phyloP scores from a whole-genome alignment of 2,888 invertebrate species.

The Caenorhabditis wallacei region DNA sequence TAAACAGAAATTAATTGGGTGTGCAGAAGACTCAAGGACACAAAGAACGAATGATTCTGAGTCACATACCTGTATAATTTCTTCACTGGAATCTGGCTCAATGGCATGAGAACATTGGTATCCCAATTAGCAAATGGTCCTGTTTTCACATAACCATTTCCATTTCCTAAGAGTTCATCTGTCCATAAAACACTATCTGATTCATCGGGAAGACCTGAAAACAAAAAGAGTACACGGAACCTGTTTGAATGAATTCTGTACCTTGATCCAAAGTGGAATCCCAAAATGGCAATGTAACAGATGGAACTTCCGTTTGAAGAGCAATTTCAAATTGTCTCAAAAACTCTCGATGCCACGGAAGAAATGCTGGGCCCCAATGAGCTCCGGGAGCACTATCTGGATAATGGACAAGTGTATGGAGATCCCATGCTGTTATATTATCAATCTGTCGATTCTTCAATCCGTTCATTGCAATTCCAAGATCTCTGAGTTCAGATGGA shows the following conservation, averaged over 20 bases:
- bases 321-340: slow-evolving; percentile 82
- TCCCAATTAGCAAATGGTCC: slow-evolving; percentile 82
- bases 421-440: slow-evolving; percentile 81
- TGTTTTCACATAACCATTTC: slow-evolving; percentile 79
- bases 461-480: slow-evolving; percentile 78
- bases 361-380: slow-evolving; percentile 80
- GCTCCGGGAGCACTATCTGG: slow-evolving; percentile 81
- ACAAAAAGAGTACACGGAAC: too few relatives aligned
- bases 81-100: slow-evolving; percentile 81
- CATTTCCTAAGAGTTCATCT: slow-evolving; percentile 81
- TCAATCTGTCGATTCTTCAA: slow-evolving; percentile 78
- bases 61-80: slow-evolving; percentile 77
- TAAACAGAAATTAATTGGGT: slow-evolving; percentile 40
- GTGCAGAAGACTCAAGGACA: not conserved
- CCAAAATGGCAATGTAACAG: slow-evolving; percentile 81
- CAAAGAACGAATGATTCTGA: not conserved
- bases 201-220: slow-evolving; percentile 81
- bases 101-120: slow-evolving; percentile 81
- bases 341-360: slow-evolving; percentile 83
- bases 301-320: slow-evolving; percentile 78
- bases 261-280: slow-evolving; percentile 82
- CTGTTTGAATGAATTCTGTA: too few relatives aligned
- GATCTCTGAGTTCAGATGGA: slow-evolving; percentile 67
- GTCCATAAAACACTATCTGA: slow-evolving; percentile 81
- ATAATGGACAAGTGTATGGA: slow-evolving; percentile 81